These are phyloP conservation scores for Spheniscus mendiculus DNA, from an alignment of 2,113 vertebrate species.

Conservation along the genomic window DNA sequence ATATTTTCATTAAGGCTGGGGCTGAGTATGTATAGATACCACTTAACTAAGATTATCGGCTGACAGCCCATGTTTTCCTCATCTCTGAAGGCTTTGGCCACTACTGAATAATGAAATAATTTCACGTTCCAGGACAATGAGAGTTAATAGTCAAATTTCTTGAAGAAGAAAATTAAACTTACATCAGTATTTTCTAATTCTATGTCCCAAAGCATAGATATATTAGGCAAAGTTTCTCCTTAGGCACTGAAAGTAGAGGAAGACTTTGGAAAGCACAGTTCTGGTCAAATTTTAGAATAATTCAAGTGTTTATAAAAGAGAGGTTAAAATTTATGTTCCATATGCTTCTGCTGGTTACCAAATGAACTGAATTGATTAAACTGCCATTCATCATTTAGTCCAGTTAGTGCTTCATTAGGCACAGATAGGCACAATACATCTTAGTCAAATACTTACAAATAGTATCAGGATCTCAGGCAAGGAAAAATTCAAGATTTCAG, in stretches of 20 bases:
- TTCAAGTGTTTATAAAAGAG: constrained; percentile 57
- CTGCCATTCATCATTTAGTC: constrained; percentile 77
- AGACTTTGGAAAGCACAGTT: not conserved
- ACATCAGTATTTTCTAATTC: not conserved
- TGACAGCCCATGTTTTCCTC: constrained; percentile 23
- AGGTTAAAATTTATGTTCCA: constrained; percentile 72
- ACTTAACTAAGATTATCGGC: not conserved
- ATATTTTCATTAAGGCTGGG: not conserved
- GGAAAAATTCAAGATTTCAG: not conserved
- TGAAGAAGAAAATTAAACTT: not conserved
- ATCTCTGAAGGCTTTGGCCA: not conserved
- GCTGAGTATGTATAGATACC: not conserved
- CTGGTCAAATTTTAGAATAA: constrained; percentile 40
- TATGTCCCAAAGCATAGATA: not conserved
- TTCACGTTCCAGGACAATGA: not conserved
- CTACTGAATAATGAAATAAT: not conserved
- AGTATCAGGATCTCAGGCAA: constrained; percentile 11
- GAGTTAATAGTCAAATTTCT: not conserved
- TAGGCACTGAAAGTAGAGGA: not conserved
- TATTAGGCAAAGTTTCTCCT: not conserved
- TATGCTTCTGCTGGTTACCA: constrained; percentile 63
- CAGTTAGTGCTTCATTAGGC: constrained; percentile 78
- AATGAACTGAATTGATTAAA: constrained; percentile 73
- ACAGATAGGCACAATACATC: constrained; percentile 71
- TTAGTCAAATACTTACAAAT: constrained; percentile 69